Conservation (phyloP, 2,888 invertebrate genomes). For the Tenthredo notha region DNA sequence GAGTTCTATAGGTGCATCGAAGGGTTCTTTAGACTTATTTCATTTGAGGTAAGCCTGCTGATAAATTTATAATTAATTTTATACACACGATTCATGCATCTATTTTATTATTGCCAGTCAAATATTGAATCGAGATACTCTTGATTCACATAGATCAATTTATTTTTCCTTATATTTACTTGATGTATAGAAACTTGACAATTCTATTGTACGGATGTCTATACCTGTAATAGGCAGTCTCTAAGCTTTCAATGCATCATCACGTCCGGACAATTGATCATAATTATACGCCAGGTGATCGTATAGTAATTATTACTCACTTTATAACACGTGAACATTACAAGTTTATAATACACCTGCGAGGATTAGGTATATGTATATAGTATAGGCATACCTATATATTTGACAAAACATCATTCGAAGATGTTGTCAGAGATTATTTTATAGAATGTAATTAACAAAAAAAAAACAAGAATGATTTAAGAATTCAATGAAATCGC, state of each 20-base stretch:
- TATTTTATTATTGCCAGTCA: background rate
- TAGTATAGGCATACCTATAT: background rate
- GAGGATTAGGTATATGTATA: background rate
- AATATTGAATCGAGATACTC: background rate
- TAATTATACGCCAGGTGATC: constrained; percentile 9
- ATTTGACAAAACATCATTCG: too few relatives aligned
- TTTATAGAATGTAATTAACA: background rate
- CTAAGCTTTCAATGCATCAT: background rate
- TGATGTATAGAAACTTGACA: background rate
- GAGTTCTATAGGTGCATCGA: background rate
- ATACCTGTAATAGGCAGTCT: background rate
- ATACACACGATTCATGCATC: background rate
- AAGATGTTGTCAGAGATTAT: background rate
- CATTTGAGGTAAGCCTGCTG: background rate
- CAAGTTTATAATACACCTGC: background rate
- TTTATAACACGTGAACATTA: background rate
- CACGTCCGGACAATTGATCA: constrained; percentile 24
- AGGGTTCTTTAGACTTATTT: background rate
- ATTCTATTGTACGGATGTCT: background rate
- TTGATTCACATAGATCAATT: background rate
- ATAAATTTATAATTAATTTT: background rate
- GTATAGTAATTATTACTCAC: background rate
- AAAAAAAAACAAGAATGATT: background rate
- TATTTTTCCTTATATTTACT: background rate
- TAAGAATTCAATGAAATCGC: background rate